phyloP scores from a whole-genome alignment of 2,113 vertebrate genomes.

The Setophaga coronata region DNA sequence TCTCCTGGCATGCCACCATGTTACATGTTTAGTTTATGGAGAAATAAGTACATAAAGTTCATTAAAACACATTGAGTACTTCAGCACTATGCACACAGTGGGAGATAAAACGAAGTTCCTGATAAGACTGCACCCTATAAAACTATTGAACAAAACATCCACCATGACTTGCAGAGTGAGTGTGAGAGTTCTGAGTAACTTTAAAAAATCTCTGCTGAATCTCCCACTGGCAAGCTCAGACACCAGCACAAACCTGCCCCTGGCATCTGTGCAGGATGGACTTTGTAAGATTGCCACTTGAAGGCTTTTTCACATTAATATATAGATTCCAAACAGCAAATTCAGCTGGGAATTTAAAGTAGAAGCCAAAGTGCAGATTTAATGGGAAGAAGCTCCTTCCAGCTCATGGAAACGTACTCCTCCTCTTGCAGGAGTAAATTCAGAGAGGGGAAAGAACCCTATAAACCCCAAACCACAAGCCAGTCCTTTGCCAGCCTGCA shows the following conservation, averaged over 20 bases:
- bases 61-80: not conserved
- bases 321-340: not conserved
- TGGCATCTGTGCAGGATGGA: not conserved
- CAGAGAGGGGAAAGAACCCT: rapidly evolving
- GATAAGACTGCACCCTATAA: not conserved
- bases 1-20: not conserved
- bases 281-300: not conserved
- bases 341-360: not conserved
- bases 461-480: not conserved
- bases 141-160: not conserved
- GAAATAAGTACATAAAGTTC: not conserved
- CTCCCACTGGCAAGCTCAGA: not conserved
- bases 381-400: not conserved
- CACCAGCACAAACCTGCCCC: not conserved
- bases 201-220: not conserved
- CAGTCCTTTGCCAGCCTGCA: not conserved
- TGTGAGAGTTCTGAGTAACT: not conserved
- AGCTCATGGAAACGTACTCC: not conserved
- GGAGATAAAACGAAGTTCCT: not conserved
- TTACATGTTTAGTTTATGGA: not conserved
- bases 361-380: not conserved
- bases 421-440: not conserved
- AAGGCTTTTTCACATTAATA: not conserved
- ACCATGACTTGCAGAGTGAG: not conserved
- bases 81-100: not conserved